phyloP scores from a whole-genome alignment of 2,113 vertebrate species.

The Antechinus stuartii region DNA sequence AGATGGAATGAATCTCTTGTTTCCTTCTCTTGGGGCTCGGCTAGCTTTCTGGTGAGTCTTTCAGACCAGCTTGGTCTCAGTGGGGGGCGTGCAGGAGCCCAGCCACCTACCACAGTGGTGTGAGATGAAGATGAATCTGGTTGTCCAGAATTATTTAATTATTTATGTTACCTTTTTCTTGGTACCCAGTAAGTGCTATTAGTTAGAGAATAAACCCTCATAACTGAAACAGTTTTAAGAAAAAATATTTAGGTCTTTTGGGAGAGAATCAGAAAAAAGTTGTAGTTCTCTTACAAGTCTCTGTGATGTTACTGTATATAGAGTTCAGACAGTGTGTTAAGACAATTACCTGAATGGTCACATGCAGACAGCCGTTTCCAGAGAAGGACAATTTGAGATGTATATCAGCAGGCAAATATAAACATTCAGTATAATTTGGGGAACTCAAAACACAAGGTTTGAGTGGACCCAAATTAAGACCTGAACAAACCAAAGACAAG shows the following conservation, averaged over 20 bases:
- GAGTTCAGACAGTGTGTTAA: neutral
- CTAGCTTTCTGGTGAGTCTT: too few species aligned
- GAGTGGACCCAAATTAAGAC: neutral
- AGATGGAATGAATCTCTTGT: too few species aligned
- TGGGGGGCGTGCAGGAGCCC: too few species aligned
- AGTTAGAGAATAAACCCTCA: neutral
- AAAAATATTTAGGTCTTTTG: neutral
- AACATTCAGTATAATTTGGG: neutral
- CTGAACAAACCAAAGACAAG: neutral
- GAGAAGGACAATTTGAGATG: neutral
- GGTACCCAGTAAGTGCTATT: neutral
- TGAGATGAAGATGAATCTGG: too few species aligned
- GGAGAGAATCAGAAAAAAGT: neutral
- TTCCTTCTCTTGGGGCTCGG: too few species aligned
- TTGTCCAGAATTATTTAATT: neutral
- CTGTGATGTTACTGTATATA: neutral
- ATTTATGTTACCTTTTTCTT: neutral
- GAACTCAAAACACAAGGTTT: neutral
- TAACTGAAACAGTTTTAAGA: neutral
- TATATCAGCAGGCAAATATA: neutral
- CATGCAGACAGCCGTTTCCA: neutral
- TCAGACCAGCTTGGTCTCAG: too few species aligned
- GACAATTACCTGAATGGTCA: neutral
- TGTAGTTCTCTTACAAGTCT: neutral
- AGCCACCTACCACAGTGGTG: too few species aligned